Percentiles rank a stretch among this genome's conserved stretches.
phyloP scores from a whole-genome alignment of 2,797 vertebrate species.

The Pempheris klunzingeri region DNA sequence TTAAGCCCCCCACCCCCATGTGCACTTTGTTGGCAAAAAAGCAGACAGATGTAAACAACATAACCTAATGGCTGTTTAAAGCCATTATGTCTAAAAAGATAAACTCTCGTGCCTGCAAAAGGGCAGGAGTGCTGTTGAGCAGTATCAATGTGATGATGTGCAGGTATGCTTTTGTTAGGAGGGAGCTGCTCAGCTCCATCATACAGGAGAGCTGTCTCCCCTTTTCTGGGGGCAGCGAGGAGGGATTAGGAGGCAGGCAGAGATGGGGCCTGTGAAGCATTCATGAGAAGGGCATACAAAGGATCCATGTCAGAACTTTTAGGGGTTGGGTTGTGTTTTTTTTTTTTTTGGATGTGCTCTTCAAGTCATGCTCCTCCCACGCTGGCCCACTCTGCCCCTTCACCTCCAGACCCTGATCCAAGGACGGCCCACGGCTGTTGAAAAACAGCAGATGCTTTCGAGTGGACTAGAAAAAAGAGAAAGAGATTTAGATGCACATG shows the following conservation, averaged over 20 bases:
- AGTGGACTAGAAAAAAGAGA: slow-evolving; percentile 56
- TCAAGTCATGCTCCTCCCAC: slow-evolving; percentile 72
- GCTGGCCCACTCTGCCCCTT: slow-evolving; percentile 62
- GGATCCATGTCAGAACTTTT: slow-evolving; percentile 67
- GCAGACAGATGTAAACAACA: slow-evolving; percentile 80
- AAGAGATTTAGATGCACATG: slow-evolving; percentile 52
- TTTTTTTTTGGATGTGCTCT: slow-evolving; percentile 61
- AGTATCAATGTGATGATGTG: slow-evolving; percentile 81
- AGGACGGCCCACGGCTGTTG: slow-evolving; percentile 71
- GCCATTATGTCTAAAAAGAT: slow-evolving; percentile 84
- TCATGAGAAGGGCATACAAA: slow-evolving; percentile 69
- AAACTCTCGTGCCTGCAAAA: slow-evolving; percentile 78
- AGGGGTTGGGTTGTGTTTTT: slow-evolving; percentile 56
- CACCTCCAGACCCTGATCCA: slow-evolving; percentile 68
- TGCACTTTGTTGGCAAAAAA: slow-evolving; percentile 63
- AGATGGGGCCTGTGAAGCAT: slow-evolving; percentile 76
- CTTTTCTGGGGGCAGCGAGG: slow-evolving; percentile 65
- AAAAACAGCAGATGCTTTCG: slow-evolving; percentile 82
- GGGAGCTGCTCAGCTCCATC: slow-evolving; percentile 67
- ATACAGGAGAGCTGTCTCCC: slow-evolving; percentile 58
- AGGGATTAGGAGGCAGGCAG: slow-evolving; percentile 71
- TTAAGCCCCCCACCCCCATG: slow-evolving; percentile 30
- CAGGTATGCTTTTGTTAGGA: slow-evolving; percentile 80
- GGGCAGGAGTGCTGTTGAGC: slow-evolving; percentile 73
- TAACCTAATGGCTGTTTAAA: slow-evolving; percentile 84